Evolutionary conservation across 2,888 invertebrate genomes (phyloP).

Genomic region (Tanytarsus gracilentus): DNA sequence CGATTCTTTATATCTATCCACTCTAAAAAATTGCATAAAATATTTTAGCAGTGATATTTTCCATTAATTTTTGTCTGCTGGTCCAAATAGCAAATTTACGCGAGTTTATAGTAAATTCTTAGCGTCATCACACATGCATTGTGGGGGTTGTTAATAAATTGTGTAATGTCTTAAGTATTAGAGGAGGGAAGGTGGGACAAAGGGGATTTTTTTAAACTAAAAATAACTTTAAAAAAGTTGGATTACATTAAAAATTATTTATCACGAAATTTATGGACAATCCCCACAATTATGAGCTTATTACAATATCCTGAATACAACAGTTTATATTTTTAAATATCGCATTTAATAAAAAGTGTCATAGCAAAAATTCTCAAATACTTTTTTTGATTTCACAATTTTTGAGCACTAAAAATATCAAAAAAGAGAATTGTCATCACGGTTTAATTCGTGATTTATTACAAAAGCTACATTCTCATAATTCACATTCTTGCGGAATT

Average conservation of each 20-base stretch:
- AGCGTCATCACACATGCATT: neutral
- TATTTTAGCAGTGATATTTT: constrained; percentile 2
- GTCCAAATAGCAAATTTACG: constrained; percentile 5
- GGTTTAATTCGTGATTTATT: no score
- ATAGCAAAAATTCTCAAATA: constrained; percentile 3
- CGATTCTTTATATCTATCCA: neutral
- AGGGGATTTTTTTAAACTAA: no score
- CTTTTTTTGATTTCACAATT: neutral
- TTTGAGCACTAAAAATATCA: constrained; percentile 1
- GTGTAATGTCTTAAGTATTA: no score
- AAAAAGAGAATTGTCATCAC: neutral
- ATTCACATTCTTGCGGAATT: constrained; percentile 12
- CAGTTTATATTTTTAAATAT: no score
- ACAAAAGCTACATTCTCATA: constrained; percentile 10
- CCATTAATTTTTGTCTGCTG: neutral
- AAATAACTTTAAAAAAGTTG: no score
- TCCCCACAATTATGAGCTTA: no score
- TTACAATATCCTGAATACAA: no score
- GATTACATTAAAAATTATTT: no score
- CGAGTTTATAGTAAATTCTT: neutral
- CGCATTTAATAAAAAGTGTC: neutral
- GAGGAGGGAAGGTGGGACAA: no score
- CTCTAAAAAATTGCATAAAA: no score
- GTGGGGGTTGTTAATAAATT: neutral
- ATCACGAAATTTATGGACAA: no score